Evolutionary conservation across 2,888 invertebrate species (phyloP).

Genomic region (Eupeodes luniger): DNA sequence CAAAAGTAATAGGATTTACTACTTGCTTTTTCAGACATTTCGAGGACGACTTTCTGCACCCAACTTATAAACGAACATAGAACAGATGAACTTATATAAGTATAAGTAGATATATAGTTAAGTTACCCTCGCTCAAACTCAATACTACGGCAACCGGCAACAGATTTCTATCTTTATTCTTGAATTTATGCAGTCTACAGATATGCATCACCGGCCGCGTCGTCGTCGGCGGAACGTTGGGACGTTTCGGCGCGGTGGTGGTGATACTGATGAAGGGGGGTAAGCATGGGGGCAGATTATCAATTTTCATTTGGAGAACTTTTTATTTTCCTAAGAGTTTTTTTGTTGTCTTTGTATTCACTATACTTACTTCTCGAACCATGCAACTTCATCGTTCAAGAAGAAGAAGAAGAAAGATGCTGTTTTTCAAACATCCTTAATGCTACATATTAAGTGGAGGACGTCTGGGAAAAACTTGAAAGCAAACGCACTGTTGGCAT

Average conservation of each 20-base stretch:
- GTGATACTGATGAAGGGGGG: too few species aligned
- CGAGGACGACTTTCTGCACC: conserved; percentile 48
- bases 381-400: conserved; percentile 28
- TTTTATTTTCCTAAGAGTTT: conserved; percentile 39
- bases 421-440: conserved; percentile 57
- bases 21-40: conserved; percentile 14
- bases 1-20: conserved; percentile 73
- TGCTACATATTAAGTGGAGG: conserved; percentile 61
- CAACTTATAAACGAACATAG: neutral
- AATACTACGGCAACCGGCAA: conserved; percentile 27
- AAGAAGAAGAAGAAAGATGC: conserved; percentile 13
- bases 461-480: conserved; percentile 51
- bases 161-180: conserved; percentile 55
- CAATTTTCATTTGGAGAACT: conserved; percentile 69
- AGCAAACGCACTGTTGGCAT: conserved; percentile 62
- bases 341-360: conserved; percentile 69
- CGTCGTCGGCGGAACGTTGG: neutral
- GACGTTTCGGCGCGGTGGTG: too few species aligned
- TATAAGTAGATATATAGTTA: neutral
- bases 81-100: too few species aligned
- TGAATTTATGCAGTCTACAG: conserved; percentile 49
- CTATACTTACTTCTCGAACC: conserved; percentile 46
- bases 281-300: conserved; percentile 52
- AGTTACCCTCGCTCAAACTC: neutral
- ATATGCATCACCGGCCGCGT: neutral